A percentile compares a stretch with the other conserved stretches of the same genome.
Evolutionary conservation across 2,888 invertebrate species (phyloP).

Genomic region (Spicauda simplicius): DNA sequence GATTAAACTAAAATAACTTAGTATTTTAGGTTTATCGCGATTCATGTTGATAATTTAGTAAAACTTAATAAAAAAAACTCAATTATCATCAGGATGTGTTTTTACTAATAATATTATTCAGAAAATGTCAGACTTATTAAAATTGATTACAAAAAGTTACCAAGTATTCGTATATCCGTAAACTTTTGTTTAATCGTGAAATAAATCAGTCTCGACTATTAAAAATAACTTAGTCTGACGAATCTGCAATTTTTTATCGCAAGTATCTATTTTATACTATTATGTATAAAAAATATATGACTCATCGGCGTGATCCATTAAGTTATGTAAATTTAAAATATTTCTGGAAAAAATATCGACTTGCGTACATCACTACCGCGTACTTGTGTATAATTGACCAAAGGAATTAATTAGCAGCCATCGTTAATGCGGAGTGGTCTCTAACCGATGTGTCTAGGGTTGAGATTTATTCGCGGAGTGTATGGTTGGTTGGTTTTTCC

Average conservation of each 20-base stretch:
- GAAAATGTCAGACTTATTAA: too few species aligned
- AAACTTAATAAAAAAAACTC: too few species aligned
- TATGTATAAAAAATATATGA: neutral
- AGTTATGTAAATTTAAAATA: too few species aligned
- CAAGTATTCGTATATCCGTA: neutral
- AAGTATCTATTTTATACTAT: neutral
- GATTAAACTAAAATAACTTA: too few species aligned
- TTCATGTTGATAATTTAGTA: too few species aligned
- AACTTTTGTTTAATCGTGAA: neutral
- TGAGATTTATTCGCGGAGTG: slow-evolving; percentile 40
- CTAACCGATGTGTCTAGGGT: slow-evolving; percentile 46
- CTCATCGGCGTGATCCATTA: neutral
- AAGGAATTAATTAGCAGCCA: slow-evolving; percentile 54
- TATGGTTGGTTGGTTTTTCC: slow-evolving; percentile 74
- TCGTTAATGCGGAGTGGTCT: slow-evolving; percentile 43
- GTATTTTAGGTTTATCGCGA: too few species aligned
- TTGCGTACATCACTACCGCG: slow-evolving; percentile 45
- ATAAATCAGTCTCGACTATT: neutral
- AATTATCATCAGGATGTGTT: too few species aligned
- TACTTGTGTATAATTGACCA: slow-evolving; percentile 50
- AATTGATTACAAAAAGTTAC: neutral
- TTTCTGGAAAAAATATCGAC: slow-evolving; percentile 37
- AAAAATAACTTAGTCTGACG: neutral
- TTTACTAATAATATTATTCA: too few species aligned
- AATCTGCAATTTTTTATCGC: neutral